Base-by-base conservation (phyloP, 2,888 invertebrate species). In the Omphaloscelis lunosa region DNA sequence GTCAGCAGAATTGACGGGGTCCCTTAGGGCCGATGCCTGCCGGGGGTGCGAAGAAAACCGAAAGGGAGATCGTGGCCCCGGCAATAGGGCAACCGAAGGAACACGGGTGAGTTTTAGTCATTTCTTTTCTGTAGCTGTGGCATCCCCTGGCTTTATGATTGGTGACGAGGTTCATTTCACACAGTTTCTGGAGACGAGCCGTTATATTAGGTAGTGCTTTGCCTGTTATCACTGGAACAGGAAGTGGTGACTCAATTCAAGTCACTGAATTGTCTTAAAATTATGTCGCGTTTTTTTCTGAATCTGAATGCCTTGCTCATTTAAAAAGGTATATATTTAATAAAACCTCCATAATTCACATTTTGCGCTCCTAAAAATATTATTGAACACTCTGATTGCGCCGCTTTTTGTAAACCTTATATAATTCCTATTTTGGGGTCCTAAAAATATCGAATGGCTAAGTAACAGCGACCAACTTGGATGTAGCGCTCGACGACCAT, bases 181-280 rank as follows among this genome's bases (percentile, higher is more conserved):
- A 95, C 81, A 82, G 83, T 7, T 86, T 93, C 12, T 95, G 96
- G 0, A 91, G 95, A 61, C 89, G 78, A 65, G 58, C 90, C 6
- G 93, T 94, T 0, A 83, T 96, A 6, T 82, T 95, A 29, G 85
- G 83, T n/a, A 95, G 95, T 70, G 93, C 93, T 8, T 45, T 92
- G 5, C 95, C 95, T 2, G 84, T 93, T 48, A 77, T 90, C n/a
- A 58, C 90, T 66, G 95, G 94, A 76, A 93, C 93, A 89, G 96
- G 58, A 68, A 68, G 67, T 29, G 17, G 17, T 17, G 27, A 29
- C 27, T 59, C 15, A 17, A 59, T 27, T 2, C 15, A 15, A 58
- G 15, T 27, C 56, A 56, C 56, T 4, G n/a, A 56, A 27, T n/a
- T 56, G 12, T 56, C 12, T 56, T 56, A n/a, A n/a, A 56, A 12